Evolutionary conservation across 92 coral and sea anemone species (phyloP).

Genomic region (Phenganax marumi): DNA sequence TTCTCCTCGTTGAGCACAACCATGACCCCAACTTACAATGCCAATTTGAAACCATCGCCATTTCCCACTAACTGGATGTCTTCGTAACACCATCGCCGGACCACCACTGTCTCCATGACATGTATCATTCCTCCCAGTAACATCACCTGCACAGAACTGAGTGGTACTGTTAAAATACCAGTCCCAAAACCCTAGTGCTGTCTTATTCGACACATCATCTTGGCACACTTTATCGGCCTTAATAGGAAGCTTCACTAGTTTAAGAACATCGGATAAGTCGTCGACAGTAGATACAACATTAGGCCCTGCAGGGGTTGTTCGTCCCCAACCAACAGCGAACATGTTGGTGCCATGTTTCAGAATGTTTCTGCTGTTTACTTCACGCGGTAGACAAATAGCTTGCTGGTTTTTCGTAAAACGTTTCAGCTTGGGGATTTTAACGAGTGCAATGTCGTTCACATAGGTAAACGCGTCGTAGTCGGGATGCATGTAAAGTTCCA

Average conservation of each 20-base stretch:
- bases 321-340: slow-evolving; percentile 71
- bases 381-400: slow-evolving; percentile 61
- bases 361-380: slow-evolving; percentile 31
- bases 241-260: slow-evolving; percentile 16
- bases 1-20: slow-evolving; percentile 64
- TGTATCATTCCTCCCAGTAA: slow-evolving; percentile 69
- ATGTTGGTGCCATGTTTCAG: slow-evolving; percentile 49
- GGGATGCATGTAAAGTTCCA: slow-evolving; percentile 53
- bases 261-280: neutral
- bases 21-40: slow-evolving; percentile 82
- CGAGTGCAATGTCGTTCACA: slow-evolving; percentile 66
- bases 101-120: slow-evolving; percentile 69
- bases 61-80: slow-evolving; percentile 49
- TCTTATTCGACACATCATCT: slow-evolving; percentile 1
- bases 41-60: slow-evolving; percentile 73
- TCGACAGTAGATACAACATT: too few species aligned
- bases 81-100: slow-evolving; percentile 47
- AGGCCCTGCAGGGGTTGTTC: slow-evolving; percentile 26
- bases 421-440: slow-evolving; percentile 48
- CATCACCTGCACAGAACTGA: slow-evolving; percentile 80
- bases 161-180: slow-evolving; percentile 36
- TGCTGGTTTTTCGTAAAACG: slow-evolving; percentile 36
- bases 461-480: slow-evolving; percentile 23
- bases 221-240: neutral
- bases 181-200: neutral